Base-by-base conservation (phyloP, 2,888 invertebrate species). In the Oscheius sp. region DNA sequence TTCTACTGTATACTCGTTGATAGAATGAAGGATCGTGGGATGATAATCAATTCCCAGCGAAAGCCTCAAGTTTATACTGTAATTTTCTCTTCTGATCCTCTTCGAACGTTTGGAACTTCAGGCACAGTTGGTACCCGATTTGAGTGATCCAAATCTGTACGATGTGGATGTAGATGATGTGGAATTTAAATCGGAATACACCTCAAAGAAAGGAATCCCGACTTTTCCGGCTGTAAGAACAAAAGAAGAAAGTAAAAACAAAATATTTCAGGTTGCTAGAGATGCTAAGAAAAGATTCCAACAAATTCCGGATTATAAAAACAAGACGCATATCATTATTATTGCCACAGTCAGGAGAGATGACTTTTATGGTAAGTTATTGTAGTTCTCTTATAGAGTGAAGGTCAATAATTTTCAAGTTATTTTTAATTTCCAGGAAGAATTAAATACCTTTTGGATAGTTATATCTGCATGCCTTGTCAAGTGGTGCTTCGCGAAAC, bases 311-410 rank as follows among this genome's bases (percentile, higher is more conserved):
- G 17, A 50, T 23, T 8, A 27, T 23, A n/a, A 48, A 25, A 25
- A 17, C 15, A 64, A 50, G 33, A 12, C 23, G 1, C 65, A 53
- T 29, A 45, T 65, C 17, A 23, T 65, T 31, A 37, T 65, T 6
- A 20, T 65, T 0, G 34, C 39, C 31, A 65, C 27, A 27, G 42
- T 31, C 15, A 25, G 34, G 31, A 17, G n/a, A 12, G 34, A 31
- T 29, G 65, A 65, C 15, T 53, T 53, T 4, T 65, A 53, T 33
- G 52, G 65, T 65, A 45, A 27, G 37, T 23, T 57, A 57, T 34
- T 57, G 33, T 57, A 23, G 8, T 52, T 52, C 23, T 17, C n/a
- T n/a, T n/a, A n/a, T n/a, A n/a, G n/a, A n/a, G n/a, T n/a, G n/a
- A n/a, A n/a, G n/a, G n/a, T 42, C 12, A 8, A n/a, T 6, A n/a